phyloP scores from a whole-genome alignment of 2,888 invertebrate species.

The Drosophila subquinaria region DNA sequence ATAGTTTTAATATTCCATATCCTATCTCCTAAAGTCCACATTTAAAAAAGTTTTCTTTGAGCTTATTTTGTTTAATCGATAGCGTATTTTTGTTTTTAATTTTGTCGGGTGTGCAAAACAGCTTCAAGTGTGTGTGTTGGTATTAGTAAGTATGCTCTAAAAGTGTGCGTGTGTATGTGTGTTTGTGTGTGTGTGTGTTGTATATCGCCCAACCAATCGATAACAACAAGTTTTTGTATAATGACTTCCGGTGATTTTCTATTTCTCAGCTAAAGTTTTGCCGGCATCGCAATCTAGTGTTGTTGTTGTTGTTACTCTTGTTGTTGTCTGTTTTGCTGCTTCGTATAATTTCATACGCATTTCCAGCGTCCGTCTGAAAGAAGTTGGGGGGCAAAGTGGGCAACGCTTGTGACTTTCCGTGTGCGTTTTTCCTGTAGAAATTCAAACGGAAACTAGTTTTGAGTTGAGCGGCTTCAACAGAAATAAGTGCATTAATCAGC shows the following conservation, averaged over 20 bases:
- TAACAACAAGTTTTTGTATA: slow-evolving; percentile 81
- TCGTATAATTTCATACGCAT: slow-evolving; percentile 80
- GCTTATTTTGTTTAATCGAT: not conserved
- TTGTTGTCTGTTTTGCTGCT: slow-evolving; percentile 57
- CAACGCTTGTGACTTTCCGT: slow-evolving; percentile 44
- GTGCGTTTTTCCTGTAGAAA: slow-evolving; percentile 53
- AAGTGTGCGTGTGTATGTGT: slow-evolving; percentile 3
- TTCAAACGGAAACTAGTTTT: slow-evolving; percentile 74
- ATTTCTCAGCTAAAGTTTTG: slow-evolving; percentile 78
- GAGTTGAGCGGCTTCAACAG: slow-evolving; percentile 30
- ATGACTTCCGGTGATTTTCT: slow-evolving; percentile 83
- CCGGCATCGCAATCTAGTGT: slow-evolving; percentile 58
- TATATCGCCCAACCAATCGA: slow-evolving; percentile 79
- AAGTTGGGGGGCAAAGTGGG: not conserved
- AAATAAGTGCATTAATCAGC: slow-evolving; percentile 67
- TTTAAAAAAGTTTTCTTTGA: not conserved
- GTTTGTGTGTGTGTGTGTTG: slow-evolving; percentile 21
- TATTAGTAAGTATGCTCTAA: too few relatives aligned
- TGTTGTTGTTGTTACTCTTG: slow-evolving; percentile 26
- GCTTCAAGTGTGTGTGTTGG: slow-evolving; percentile 2
- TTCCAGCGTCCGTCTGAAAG: slow-evolving; percentile 61
- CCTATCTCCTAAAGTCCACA: not conserved
- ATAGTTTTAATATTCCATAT: not conserved
- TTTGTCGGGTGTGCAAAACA: slow-evolving; percentile 36
- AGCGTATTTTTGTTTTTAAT: slow-evolving; percentile 14